Percentiles rank a stretch among this genome's conserved stretches.
phyloP scores from a whole-genome alignment of 37 sponge, comb jelly and placozoan species.

The Bolinopsis microptera region DNA sequence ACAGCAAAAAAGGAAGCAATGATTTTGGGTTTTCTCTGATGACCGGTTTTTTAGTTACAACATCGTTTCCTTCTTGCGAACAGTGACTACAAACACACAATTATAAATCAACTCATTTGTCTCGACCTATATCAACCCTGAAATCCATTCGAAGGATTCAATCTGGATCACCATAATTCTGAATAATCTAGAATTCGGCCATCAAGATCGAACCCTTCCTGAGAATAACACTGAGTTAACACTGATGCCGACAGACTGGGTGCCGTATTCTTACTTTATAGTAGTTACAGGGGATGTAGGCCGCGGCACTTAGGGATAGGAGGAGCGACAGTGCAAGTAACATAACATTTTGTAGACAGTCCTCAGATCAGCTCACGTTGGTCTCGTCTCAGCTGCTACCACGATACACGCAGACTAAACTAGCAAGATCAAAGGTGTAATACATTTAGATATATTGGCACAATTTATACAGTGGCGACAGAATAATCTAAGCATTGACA shows the following conservation, averaged over 20 bases:
- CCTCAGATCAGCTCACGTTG: not conserved
- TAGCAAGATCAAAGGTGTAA: not conserved
- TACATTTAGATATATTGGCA: not conserved
- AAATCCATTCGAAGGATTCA: not conserved
- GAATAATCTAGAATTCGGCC: not conserved
- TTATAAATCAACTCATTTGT: not conserved
- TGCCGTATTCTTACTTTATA: not conserved
- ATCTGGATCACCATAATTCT: too few species aligned
- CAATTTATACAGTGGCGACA: not conserved
- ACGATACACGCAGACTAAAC: not conserved
- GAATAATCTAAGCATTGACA: not conserved
- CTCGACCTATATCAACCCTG: not conserved
- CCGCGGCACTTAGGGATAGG: not conserved
- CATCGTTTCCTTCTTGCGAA: too few species aligned
- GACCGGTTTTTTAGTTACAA: too few species aligned
- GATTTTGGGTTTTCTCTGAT: too few species aligned
- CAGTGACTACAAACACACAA: not conserved
- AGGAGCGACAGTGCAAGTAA: not conserved
- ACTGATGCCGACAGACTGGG: not conserved
- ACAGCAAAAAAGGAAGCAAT: too few species aligned
- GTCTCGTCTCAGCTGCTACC: not conserved
- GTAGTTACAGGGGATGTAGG: conserved; percentile 11
- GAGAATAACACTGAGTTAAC: not conserved
- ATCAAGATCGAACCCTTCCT: not conserved
- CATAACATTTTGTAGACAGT: not conserved